Percentiles rank a stretch among this genome's conserved stretches.
phyloP scores from a whole-genome alignment of 1,140 invertebrate species.

The Drosophila grimshawi region DNA sequence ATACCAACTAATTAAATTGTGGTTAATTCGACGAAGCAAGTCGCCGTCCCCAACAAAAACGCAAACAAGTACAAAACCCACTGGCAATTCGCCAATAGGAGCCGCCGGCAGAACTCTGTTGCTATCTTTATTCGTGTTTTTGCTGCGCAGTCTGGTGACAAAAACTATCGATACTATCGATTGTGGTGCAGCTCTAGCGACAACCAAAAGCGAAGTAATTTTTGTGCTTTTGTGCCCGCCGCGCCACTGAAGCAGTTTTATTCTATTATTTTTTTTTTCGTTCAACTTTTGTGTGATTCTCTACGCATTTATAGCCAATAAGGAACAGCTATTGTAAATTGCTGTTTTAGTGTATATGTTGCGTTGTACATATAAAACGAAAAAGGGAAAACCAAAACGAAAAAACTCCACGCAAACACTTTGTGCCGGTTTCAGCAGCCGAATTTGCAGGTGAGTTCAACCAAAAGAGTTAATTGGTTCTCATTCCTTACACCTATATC shows the following conservation, averaged over 20 bases:
- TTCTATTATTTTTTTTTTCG: conserved; percentile 57
- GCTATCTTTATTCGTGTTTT: conserved; percentile 14
- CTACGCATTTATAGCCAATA: conserved; percentile 37
- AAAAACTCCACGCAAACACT: conserved; percentile 50
- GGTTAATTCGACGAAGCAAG: not conserved
- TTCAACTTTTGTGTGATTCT: conserved; percentile 51
- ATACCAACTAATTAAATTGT: not conserved
- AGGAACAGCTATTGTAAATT: conserved; percentile 36
- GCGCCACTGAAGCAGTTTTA: conserved; percentile 50
- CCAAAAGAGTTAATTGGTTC: conserved; percentile 33
- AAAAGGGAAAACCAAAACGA: not conserved
- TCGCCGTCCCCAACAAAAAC: not conserved
- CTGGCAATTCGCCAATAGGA: not conserved
- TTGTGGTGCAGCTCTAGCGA: conserved; percentile 29
- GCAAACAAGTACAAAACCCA: not conserved
- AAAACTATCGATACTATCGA: conserved; percentile 43
- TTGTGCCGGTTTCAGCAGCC: conserved; percentile 43
- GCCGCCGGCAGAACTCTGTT: conserved; percentile 1
- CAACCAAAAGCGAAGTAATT: conserved; percentile 33
- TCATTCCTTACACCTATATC: conserved; percentile 7
- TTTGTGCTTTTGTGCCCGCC: conserved; percentile 50
- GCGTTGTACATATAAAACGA: conserved; percentile 30
- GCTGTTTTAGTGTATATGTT: conserved; percentile 48
- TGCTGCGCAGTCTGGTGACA: conserved; percentile 13
- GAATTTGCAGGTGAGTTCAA: conserved; percentile 43